Evolutionary conservation across 2,888 invertebrate genomes (phyloP).

Genomic region (Epistrophe eligans): DNA sequence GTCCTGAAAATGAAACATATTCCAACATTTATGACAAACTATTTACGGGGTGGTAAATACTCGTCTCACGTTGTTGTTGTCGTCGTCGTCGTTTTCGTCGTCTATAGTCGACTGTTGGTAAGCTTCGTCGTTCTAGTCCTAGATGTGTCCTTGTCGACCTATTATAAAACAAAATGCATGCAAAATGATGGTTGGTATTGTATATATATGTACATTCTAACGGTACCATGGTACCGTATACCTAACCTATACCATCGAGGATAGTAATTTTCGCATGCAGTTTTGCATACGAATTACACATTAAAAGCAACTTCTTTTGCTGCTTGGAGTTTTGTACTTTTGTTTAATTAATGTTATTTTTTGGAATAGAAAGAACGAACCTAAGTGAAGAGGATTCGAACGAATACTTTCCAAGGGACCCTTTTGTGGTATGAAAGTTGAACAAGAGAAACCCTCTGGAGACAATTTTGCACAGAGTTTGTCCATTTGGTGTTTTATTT

Average conservation of each 20-base stretch:
- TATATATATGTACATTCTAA: conserved; percentile 21
- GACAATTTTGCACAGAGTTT: conserved; percentile 39
- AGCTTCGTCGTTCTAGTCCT: not conserved
- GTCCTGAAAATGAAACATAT: conserved; percentile 61
- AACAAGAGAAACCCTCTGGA: conserved; percentile 1
- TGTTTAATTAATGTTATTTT: conserved; percentile 71
- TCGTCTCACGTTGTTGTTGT: conserved; percentile 22
- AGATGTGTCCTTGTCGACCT: conserved; percentile 41
- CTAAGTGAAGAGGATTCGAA: not conserved
- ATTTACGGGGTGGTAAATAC: conserved; percentile 62
- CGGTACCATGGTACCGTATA: conserved; percentile 50
- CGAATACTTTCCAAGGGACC: not conserved
- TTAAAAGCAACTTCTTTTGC: conserved; percentile 68
- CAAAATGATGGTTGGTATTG: conserved; percentile 18
- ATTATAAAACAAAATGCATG: conserved; percentile 45
- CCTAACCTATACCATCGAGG: conserved; percentile 3
- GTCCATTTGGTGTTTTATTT: conserved; percentile 58
- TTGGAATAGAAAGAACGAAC: not conserved
- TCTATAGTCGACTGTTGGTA: conserved; percentile 4
- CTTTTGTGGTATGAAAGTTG: conserved; percentile 15
- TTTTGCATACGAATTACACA: conserved; percentile 74
- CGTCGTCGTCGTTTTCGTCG: not conserved
- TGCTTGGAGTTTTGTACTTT: conserved; percentile 57
- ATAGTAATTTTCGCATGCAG: conserved; percentile 65
- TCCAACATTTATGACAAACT: conserved; percentile 71